phyloP scores from a whole-genome alignment of 2,113 vertebrate genomes.

The Mellivora capensis region DNA sequence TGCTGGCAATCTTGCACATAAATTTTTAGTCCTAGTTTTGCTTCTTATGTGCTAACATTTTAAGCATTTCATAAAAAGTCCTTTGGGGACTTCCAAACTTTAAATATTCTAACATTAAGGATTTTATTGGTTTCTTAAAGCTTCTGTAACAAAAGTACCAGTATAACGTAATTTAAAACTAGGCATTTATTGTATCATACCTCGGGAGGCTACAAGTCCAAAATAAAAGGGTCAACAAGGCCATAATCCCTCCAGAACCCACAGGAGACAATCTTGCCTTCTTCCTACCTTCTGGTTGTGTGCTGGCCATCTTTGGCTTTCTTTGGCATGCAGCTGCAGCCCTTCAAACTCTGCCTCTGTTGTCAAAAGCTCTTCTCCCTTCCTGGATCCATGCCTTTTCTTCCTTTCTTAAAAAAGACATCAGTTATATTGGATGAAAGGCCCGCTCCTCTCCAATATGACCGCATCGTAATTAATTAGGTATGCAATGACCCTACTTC shows the following conservation, averaged over 20 bases:
- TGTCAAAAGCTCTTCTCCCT: no score
- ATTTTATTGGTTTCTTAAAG: not conserved
- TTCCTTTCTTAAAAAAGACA: not conserved
- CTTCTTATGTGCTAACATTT: not conserved
- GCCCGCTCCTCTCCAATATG: not conserved
- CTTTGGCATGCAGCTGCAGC: not conserved
- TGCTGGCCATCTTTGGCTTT: accelerated
- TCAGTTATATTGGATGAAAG: no score
- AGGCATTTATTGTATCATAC: not conserved
- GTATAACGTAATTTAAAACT: not conserved
- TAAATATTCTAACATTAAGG: not conserved
- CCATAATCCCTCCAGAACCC: not conserved
- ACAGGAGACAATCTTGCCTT: not conserved
- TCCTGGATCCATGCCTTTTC: not conserved
- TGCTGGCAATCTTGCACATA: not conserved
- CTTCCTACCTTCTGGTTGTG: not conserved
- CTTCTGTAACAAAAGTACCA: not conserved
- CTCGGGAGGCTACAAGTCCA: not conserved
- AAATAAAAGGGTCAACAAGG: accelerated
- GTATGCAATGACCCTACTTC: not conserved
- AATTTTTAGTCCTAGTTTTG: not conserved
- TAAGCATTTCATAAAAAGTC: not conserved
- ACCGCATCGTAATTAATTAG: not conserved
- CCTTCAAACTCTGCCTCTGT: not conserved
- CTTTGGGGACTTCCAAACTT: not conserved